Evolutionary conservation across 2,888 invertebrate species (phyloP).

Genomic region (Scaptodrosophila latifasciaeformis): DNA sequence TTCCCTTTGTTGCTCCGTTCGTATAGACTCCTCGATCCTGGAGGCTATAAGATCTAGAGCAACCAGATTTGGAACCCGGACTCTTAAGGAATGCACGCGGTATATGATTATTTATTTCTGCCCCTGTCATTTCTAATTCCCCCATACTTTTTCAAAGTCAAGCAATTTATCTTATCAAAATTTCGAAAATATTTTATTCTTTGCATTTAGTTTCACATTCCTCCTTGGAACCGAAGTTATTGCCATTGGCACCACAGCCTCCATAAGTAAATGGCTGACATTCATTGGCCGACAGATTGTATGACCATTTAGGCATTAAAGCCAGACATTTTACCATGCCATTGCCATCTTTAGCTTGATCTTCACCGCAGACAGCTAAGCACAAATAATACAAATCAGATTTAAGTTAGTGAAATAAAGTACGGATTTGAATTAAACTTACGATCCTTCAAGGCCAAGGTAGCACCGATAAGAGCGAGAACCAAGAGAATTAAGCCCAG

Average conservation of each 20-base stretch:
- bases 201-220: slow-evolving; percentile 40
- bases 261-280: slow-evolving; percentile 38
- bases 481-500: slow-evolving; percentile 20
- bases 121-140: too few relatives aligned
- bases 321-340: slow-evolving; percentile 21
- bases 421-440: background rate
- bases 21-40: slow-evolving; percentile 27
- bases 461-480: slow-evolving; percentile 19
- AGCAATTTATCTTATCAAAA: background rate
- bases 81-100: background rate
- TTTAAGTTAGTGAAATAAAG: background rate
- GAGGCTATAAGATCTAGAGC: background rate
- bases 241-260: slow-evolving; percentile 58
- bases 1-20: slow-evolving; percentile 15
- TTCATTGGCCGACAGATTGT: too few relatives aligned
- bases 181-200: slow-evolving; percentile 27
- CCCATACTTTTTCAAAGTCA: too few relatives aligned
- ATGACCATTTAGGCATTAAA: slow-evolving; percentile 21
- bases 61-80: background rate
- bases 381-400: background rate
- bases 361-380: slow-evolving; percentile 29
- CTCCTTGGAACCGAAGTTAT: slow-evolving; percentile 33
- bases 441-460: slow-evolving; percentile 25
- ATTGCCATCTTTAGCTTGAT: slow-evolving; percentile 24
- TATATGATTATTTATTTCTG: background rate